Conservation (phyloP, 1,140 invertebrate species). For the Cydia amplana region DNA sequence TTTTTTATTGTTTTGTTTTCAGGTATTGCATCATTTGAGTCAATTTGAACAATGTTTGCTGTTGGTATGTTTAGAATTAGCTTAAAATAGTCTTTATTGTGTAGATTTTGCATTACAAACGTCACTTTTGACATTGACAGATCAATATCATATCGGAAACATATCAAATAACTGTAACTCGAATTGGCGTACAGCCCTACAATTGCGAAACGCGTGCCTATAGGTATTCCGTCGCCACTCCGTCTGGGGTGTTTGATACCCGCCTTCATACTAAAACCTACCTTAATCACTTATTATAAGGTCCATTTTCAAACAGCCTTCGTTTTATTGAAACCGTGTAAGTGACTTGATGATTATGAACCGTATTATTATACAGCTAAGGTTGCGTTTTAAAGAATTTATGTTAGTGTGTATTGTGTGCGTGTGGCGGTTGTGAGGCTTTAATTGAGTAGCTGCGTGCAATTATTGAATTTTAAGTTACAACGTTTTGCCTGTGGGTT, state of each 20-base stretch:
- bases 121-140: no score
- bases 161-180: no score
- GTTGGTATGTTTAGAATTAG: background rate
- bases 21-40: background rate
- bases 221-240: conserved; percentile 1
- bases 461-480: conserved; percentile 10
- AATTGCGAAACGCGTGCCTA: background rate
- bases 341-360: background rate
- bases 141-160: no score
- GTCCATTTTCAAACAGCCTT: background rate
- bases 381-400: background rate
- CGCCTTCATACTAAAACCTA: background rate
- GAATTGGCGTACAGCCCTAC: background rate
- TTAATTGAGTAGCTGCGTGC: conserved; percentile 14
- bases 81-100: no score
- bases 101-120: no score
- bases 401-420: background rate
- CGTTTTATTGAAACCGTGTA: background rate
- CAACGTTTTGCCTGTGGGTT: background rate
- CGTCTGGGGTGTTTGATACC: background rate
- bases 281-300: background rate
- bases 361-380: background rate
- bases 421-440: background rate
- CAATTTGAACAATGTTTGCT: background rate
- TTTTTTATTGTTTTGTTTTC: background rate